Base-by-base conservation (phyloP, 1,140 invertebrate species). In the Lepidurus arcticus region DNA sequence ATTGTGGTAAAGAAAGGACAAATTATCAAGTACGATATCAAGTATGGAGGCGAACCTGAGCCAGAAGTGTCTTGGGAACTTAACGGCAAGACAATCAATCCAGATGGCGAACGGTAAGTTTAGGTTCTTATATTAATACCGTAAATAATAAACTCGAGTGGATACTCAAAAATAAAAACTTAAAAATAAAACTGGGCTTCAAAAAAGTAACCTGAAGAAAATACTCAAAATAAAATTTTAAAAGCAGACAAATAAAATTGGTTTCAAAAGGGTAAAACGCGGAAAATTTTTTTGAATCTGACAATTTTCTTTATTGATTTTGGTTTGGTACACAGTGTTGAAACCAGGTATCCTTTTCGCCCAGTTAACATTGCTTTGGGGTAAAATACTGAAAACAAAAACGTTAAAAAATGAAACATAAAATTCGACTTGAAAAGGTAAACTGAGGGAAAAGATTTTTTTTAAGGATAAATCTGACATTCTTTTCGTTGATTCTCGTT, bases 1-100 rank as follows among this genome's bases (percentile, higher is more conserved):
- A 89, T 98, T 73, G 92, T 96, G 6, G 91, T 98, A 3, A 98
- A 98, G 84, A 98, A 97, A 84, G 94, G 94, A 43, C 94, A 97
- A 86, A 91, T 94, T 7, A 93, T 97, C 81, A 92, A 94, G 81
- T 96, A 92, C 82, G 96, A 98, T 82, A 95, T 98, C 65, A 96
- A 96, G 83, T 97, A 94, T 82, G 94, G 92, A 78, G 96, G 96
- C 84, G 96, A 98, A 85, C 96, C 96, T 1, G 93, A 96, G 85
- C 96, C 96, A 13, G 91, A 93, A 82, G 94, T 94, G 16, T 90
- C 89, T 79, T 98, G 96, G 96, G 88, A 86, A 77, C 85, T 90
- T 8, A 89, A 91, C 43, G 90, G 90, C 76, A 92, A 93, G 82
- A 91, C 93, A 87, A 85, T 96, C 1, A 87, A 88, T 44, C 88